Percentiles rank a stretch among this genome's conserved stretches.
phyloP scores from a whole-genome alignment of 1,140 invertebrate species.

The Vanessa tameamea region DNA sequence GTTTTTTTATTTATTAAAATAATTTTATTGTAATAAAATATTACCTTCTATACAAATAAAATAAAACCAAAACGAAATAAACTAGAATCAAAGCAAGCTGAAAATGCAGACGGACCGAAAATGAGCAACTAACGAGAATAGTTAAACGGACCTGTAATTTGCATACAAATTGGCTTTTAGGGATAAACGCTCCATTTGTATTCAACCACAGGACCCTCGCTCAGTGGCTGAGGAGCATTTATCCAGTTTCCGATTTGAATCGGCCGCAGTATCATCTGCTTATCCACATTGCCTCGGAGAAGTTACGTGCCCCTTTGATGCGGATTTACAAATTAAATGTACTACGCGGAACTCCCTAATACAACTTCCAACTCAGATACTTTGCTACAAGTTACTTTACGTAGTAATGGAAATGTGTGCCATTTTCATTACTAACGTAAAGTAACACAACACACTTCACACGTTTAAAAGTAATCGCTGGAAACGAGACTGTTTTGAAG shows the following conservation, averaged over 20 bases:
- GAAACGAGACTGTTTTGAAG: no score
- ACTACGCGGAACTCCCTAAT: not conserved
- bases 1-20: no score
- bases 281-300: conserved; percentile 46
- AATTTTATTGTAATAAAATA: not conserved
- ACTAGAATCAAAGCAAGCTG: conserved; percentile 39
- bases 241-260: conserved; percentile 74
- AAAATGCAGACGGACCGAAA: conserved; percentile 73
- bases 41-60: not conserved
- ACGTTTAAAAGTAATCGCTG: no score
- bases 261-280: conserved; percentile 61
- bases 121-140: conserved; percentile 80
- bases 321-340: conserved; percentile 32
- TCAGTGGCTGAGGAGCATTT: conserved; percentile 72
- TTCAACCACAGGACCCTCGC: conserved; percentile 73
- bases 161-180: conserved; percentile 79
- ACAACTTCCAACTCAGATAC: no score
- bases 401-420: no score
- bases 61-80: conserved; percentile 18
- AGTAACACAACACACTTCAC: no score
- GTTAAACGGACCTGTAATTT: conserved; percentile 78
- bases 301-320: conserved; percentile 26
- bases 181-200: conserved; percentile 80
- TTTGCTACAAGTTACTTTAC: no score
- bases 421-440: no score